Conservation (phyloP, 2,797 vertebrate species). For the Leucoraja ocellata region DNA sequence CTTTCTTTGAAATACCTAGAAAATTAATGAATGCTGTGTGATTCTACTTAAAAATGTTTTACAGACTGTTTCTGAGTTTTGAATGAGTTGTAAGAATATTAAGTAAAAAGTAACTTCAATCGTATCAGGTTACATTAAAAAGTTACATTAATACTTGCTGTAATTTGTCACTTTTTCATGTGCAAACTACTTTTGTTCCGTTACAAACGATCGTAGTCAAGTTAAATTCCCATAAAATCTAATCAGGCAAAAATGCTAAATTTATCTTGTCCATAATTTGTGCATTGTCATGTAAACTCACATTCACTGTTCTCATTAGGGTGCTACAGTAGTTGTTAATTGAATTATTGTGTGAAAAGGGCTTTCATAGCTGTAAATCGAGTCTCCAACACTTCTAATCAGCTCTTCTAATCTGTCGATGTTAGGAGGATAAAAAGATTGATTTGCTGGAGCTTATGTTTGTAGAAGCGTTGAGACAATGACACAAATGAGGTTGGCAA, state of each 20-base stretch:
- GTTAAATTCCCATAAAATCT: background rate
- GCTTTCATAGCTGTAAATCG: background rate
- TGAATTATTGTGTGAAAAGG: background rate
- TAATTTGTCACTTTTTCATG: background rate
- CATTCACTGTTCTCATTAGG: background rate
- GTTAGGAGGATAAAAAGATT: background rate
- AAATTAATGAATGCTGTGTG: background rate
- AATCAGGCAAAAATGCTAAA: background rate
- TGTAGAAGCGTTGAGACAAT: background rate
- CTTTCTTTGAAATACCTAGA: background rate
- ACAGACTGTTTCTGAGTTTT: background rate
- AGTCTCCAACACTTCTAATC: background rate
- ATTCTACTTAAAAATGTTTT: background rate
- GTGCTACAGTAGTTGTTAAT: conserved; percentile 14
- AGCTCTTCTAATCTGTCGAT: conserved; percentile 23
- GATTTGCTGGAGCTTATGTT: background rate
- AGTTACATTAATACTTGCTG: background rate
- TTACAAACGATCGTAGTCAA: background rate
- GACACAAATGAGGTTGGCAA: background rate
- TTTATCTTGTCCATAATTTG: conserved; percentile 14
- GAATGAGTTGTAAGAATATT: background rate
- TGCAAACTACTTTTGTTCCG: background rate
- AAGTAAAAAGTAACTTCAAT: background rate
- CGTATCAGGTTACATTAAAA: background rate
- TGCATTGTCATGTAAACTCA: conserved; percentile 10